These are phyloP conservation scores for Dendrocincla tyrannina DNA, from an alignment of 2,797 vertebrate species.

Conservation along the genomic window DNA sequence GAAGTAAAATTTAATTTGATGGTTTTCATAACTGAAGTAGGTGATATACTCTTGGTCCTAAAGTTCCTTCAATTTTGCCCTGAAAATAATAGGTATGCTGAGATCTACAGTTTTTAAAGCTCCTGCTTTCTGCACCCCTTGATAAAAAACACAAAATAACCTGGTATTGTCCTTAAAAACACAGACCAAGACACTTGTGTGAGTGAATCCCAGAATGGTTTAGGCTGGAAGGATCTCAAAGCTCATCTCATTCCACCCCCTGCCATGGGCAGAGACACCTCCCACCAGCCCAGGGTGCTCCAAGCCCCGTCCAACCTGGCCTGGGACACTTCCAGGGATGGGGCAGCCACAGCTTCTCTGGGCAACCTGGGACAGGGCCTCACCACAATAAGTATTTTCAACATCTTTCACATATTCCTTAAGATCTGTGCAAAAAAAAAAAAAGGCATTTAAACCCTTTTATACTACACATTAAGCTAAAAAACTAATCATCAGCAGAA, in stretches of 20 bases:
- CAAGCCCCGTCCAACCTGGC: background rate
- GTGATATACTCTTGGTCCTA: background rate
- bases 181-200: background rate
- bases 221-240: background rate
- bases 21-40: background rate
- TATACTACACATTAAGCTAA: background rate
- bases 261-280: background rate
- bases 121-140: background rate
- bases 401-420: background rate
- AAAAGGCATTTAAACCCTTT: background rate
- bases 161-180: background rate
- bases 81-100: background rate
- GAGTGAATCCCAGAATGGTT: background rate
- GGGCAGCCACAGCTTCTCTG: background rate
- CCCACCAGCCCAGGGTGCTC: accelerated
- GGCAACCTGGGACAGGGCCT: background rate
- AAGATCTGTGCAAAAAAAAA: background rate
- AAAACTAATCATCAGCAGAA: background rate
- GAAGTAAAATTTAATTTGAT: background rate
- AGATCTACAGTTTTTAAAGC: background rate
- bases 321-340: background rate
- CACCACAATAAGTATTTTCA: background rate
- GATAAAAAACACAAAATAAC: conserved; percentile 7
- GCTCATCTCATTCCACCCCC: too few relatives aligned
- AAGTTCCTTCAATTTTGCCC: conserved; percentile 4